Percentiles rank a stretch among this genome's conserved stretches.
Evolutionary conservation across 2,797 vertebrate species (phyloP).

Genomic region (Anniella stebbinsi): DNA sequence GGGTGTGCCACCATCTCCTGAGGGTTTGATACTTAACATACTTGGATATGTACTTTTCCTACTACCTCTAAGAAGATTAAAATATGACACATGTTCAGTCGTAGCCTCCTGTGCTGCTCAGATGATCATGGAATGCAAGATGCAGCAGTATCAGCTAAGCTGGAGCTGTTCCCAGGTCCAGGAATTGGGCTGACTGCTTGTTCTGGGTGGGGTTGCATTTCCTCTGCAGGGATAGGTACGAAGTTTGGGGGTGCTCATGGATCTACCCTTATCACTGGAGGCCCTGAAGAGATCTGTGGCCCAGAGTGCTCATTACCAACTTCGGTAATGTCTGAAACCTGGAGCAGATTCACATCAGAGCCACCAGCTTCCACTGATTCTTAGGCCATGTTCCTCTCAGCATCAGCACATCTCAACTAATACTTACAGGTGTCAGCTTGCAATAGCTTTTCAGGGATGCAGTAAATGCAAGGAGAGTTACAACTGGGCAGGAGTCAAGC

Average conservation of each 20-base stretch:
- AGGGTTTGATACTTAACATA: not conserved
- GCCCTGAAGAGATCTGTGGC: too few relatives aligned
- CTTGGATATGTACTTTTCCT: not conserved
- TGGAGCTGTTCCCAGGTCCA: too few relatives aligned
- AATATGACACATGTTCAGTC: not conserved
- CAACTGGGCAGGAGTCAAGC: not conserved
- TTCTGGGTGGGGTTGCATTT: too few relatives aligned
- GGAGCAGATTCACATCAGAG: too few relatives aligned
- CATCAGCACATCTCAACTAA: not conserved
- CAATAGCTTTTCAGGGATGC: not conserved
- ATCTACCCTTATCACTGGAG: too few relatives aligned
- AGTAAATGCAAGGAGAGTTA: not conserved
- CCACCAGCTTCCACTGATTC: not conserved
- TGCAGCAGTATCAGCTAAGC: not conserved
- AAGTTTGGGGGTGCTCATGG: too few relatives aligned
- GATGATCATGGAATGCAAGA: not conserved
- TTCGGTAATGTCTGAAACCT: too few relatives aligned
- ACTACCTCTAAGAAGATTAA: not conserved
- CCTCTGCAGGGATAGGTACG: too few relatives aligned
- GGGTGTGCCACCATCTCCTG: not conserved
- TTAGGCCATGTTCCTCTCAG: not conserved
- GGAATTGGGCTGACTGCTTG: too few relatives aligned
- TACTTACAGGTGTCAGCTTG: not conserved
- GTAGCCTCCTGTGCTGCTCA: not conserved
- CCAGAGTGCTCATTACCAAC: too few relatives aligned